Evolutionary conservation across 2,797 vertebrate species (phyloP), one percentile per base, ranked within the genome.

Genomic region (Pseudomugil tenellus): DNA sequence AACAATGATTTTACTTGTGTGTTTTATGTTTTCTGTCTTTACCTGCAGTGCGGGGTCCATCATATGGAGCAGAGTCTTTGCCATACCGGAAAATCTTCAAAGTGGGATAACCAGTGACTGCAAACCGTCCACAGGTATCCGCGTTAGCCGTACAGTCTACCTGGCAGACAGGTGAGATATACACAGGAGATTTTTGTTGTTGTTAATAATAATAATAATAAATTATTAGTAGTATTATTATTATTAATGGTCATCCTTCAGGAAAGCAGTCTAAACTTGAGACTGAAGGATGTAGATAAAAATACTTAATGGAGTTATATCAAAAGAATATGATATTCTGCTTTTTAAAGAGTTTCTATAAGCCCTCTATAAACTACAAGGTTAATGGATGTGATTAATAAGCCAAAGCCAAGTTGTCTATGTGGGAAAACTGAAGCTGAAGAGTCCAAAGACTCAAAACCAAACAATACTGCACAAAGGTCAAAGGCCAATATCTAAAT

Each of bases 41-140:
- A 92, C 85, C 87, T 48, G 85, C 79, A 0, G 76, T 87, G 21
- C 92, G 93, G 2, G 94, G 93, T 2, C 94, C 93, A 0, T 93
- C 92, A 6, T 94, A 94, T 0, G 84, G 75, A 8, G 81, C 83
- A 0, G 92, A 87, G 46, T 94, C 93, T 56, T 72, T 85, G 11
- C 94, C 94, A 0, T 79, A 87, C 39, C 91, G 84, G 74, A 95
- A 95, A 61, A 95, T 91, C 87, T 93, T 95, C 52, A 95, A 86
- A 1, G 92, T 90, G 1, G 94, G 94, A 70, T 93, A 95, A 46
- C 93, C 93, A 0, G 81, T 88, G 6, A 94, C 91, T 0, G 90
- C 91, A 3, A 93, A 94, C 13, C 79, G 87, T 6, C 58, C 57
- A 58, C 94, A 94, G 0, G 74, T 88, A 43, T 93, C 87, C 0